Percentiles rank a stretch among this genome's conserved stretches.
phyloP scores from a whole-genome alignment of 1,140 invertebrate genomes.

The Limonius californicus region DNA sequence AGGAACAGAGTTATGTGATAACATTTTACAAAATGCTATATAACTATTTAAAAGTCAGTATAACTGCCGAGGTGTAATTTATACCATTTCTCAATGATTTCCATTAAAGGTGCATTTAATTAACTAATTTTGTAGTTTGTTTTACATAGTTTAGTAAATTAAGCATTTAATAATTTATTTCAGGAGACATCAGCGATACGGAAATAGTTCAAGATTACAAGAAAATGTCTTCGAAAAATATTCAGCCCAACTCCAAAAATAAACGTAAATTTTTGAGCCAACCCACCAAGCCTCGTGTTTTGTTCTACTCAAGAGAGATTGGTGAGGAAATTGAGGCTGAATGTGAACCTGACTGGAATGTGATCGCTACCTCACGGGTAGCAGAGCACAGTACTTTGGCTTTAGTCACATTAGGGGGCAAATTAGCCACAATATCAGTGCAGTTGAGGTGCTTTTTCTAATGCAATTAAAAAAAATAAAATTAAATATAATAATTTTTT shows the following conservation, averaged over 20 bases:
- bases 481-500: no score
- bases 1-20: no score
- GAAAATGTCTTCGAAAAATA: conserved; percentile 58
- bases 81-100: no score
- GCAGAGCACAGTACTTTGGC: conserved; percentile 63
- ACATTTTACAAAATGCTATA: no score
- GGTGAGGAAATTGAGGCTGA: conserved; percentile 53
- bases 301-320: conserved; percentile 58
- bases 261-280: conserved; percentile 52
- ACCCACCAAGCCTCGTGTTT: conserved; percentile 59
- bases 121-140: no score
- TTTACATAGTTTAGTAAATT: no score
- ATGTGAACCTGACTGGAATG: conserved; percentile 63
- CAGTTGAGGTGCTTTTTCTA: conserved; percentile 45
- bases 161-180: no score
- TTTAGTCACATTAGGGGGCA: conserved; percentile 61
- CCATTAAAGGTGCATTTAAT: no score
- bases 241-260: conserved; percentile 45
- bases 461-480: no score
- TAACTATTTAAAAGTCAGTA: no score
- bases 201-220: conserved; percentile 82
- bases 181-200: conserved; percentile 62
- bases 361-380: conserved; percentile 59
- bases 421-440: conserved; percentile 61
- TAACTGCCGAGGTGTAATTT: no score